Base-by-base conservation (phyloP, 2,888 invertebrate species). In the Chloromyia formosa region DNA sequence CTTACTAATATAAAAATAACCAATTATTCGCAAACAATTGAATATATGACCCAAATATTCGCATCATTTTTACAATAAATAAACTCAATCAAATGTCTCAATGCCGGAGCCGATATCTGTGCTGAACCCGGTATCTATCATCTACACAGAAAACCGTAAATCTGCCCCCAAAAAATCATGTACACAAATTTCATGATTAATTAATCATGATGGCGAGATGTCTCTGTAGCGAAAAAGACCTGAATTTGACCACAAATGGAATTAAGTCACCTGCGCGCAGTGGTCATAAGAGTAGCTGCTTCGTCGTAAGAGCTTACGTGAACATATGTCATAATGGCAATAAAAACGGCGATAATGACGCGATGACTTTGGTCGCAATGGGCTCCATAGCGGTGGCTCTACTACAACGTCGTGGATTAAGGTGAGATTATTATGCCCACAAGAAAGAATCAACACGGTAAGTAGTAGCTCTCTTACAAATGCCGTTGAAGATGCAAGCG, bases 241-340 rank as follows among this genome's bases (percentile, higher is more conserved):
- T 16, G n/a, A 64, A 64, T 35, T 35, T 35, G 27, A 35, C 27
- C 71, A 23, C 22, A 53, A 40, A 54, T 18, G 58, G 58, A 71
- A 58, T 71, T 56, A 71, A 71, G 56, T 71, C 71, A 71, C 56
- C 71, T 71, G 71, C 18, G 71, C 18, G 54, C n/a, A 22, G 60
- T 10, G 27, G 27, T 4, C 27, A 35, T 49, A 49, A n/a, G 49
- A 45, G 1, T 35, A 35, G 27, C 27, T 35, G 27, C 7, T 35
- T 35, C 27, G 27, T 35, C 27, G 42, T 14, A 27, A 18, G 20
- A 66, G 66, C 49, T 66, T 66, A 66, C 66, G 66, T 66, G 66
- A 66, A 45, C 62, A 14, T 40, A 22, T 66, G 66, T 45, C 66
- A 66, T 66, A 66, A 66, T 66, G 66, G 49, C 66, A 18, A 49